phyloP scores from a whole-genome alignment of 2,797 vertebrate genomes.

The Sardinella longiceps region DNA sequence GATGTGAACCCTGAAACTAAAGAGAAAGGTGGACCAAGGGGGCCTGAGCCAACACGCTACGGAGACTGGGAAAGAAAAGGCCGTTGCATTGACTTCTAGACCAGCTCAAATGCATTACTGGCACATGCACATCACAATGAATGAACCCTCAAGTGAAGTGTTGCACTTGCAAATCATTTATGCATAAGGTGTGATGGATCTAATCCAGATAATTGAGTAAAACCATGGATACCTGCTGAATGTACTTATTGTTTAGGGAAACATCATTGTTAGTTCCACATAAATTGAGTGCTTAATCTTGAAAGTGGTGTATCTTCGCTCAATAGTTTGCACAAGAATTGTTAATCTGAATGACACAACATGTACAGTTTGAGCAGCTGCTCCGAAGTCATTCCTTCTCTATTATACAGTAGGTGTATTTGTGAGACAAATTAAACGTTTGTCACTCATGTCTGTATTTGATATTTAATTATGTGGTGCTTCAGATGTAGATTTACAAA shows the following conservation, averaged over 20 bases:
- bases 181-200: background rate
- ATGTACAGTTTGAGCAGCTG: background rate
- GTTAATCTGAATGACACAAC: background rate
- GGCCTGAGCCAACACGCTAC: conserved; percentile 95
- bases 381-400: conserved; percentile 12
- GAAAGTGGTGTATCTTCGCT: background rate
- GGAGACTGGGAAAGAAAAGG: conserved; percentile 99
- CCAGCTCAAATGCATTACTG: background rate
- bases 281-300: background rate
- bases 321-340: background rate
- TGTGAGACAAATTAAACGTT: background rate
- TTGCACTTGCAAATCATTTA: background rate
- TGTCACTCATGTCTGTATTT: background rate
- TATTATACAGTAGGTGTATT: background rate
- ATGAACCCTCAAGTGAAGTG: background rate
- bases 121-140: background rate
- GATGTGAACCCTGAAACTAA: conserved; percentile 91
- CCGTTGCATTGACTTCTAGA: conserved; percentile 94
- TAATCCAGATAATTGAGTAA: background rate
- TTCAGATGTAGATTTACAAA: background rate
- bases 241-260: background rate
- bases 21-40: conserved; percentile 90
- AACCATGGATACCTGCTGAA: background rate
- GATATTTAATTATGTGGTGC: background rate
- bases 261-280: background rate